Evolutionary conservation across 2,888 invertebrate genomes (phyloP).

Genomic region (Diadegma fenestrale): DNA sequence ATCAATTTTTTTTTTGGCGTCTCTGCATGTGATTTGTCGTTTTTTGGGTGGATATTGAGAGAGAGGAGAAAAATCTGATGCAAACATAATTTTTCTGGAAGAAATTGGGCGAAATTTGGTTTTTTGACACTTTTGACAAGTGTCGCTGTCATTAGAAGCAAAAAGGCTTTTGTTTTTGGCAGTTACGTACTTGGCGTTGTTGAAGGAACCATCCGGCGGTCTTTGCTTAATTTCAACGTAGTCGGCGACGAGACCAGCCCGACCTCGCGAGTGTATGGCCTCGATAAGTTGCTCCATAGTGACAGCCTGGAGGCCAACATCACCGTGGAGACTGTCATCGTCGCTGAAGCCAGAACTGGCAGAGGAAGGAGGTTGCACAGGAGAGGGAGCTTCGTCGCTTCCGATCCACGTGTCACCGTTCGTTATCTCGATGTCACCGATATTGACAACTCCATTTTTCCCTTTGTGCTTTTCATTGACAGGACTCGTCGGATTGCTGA

Average conservation of each 20-base stretch:
- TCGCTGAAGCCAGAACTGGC: conserved; percentile 95
- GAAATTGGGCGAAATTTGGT: background rate
- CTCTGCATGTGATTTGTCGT: background rate
- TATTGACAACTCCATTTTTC: conserved; percentile 79
- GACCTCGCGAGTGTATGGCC: conserved; percentile 91
- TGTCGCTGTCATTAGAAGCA: background rate
- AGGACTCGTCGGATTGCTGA: conserved; percentile 83
- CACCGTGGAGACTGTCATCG: conserved; percentile 93
- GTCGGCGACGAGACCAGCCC: conserved; percentile 93
- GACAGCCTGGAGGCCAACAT: conserved; percentile 88
- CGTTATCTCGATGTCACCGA: conserved; percentile 85
- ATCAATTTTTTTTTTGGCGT: no score
- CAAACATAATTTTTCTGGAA: background rate
- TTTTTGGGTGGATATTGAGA: background rate
- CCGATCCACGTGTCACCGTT: conserved; percentile 85
- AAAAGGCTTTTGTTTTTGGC: no score
- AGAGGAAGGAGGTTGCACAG: conserved; percentile 88
- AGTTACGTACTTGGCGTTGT: conserved; percentile 90
- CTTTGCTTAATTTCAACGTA: conserved; percentile 95
- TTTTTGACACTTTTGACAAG: background rate
- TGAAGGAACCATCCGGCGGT: conserved; percentile 95
- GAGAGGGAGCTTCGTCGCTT: conserved; percentile 86
- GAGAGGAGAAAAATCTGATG: background rate
- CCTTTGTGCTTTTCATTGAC: conserved; percentile 79
- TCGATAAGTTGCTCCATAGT: conserved; percentile 91